phyloP scores from a whole-genome alignment of 1,140 invertebrate species.

The Ostrea denselamellosa region DNA sequence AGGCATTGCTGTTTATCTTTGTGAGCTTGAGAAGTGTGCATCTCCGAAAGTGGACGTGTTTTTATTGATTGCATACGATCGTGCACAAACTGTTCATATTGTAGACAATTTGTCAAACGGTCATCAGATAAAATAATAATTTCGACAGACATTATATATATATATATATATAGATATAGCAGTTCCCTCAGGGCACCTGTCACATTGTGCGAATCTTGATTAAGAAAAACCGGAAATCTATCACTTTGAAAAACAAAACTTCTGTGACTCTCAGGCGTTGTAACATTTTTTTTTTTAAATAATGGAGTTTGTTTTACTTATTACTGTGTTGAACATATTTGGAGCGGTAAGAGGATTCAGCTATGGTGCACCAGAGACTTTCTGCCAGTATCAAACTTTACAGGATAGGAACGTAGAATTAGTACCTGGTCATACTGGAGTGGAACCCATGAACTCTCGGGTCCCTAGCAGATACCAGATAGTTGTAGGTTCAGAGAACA shows the following conservation, averaged over 20 bases:
- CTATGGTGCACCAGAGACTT: conserved; percentile 32
- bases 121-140: conserved; percentile 5
- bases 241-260: conserved; percentile 2
- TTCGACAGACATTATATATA: conserved; percentile 24
- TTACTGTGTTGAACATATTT: neutral
- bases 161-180: conserved; percentile 5
- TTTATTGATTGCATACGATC: neutral
- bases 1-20: conserved; percentile 8
- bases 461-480: neutral
- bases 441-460: neutral
- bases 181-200: neutral
- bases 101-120: conserved; percentile 18
- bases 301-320: conserved; percentile 14
- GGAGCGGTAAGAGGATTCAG: conserved; percentile 7
- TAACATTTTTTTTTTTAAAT: neutral
- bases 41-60: neutral
- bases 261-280: neutral
- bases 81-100: conserved; percentile 3
- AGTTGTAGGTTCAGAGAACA: neutral
- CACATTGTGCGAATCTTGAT: neutral
- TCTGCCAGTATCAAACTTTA: conserved; percentile 45
- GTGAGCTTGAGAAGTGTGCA: neutral
- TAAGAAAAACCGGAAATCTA: neutral
- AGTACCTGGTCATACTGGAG: conserved; percentile 41
- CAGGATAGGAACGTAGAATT: conserved; percentile 40